Evolutionary conservation across 2,888 invertebrate genomes (phyloP).

Genomic region (Aquatica leii): DNA sequence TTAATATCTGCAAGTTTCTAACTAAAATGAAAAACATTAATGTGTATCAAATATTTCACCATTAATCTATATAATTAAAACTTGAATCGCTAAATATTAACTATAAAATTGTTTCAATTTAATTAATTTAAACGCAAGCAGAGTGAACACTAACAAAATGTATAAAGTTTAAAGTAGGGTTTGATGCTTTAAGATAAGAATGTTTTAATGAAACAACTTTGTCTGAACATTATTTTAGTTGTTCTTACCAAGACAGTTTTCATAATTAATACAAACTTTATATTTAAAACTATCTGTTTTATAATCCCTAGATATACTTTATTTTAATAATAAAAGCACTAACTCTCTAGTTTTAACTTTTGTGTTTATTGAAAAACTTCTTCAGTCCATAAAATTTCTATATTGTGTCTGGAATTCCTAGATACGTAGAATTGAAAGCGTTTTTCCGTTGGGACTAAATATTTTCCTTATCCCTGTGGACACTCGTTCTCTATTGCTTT

Average conservation of each 20-base stretch:
- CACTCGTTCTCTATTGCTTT: constrained; percentile 55
- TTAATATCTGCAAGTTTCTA: no score
- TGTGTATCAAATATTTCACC: no score
- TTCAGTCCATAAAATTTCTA: constrained; percentile 55
- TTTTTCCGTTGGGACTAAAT: constrained; percentile 53
- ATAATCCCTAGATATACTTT: constrained; percentile 13
- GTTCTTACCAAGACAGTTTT: constrained; percentile 22
- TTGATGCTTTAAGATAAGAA: constrained; percentile 25
- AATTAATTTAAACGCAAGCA: no score
- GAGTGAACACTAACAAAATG: no score
- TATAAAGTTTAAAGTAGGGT: no score
- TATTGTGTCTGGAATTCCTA: constrained; percentile 53
- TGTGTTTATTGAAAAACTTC: constrained; percentile 51
- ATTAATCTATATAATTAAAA: no score
- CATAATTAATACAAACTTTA: constrained; percentile 21
- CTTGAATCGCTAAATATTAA: no score
- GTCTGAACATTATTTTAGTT: constrained; percentile 22
- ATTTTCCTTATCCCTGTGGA: constrained; percentile 56
- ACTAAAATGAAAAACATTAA: no score
- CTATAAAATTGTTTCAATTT: no score
- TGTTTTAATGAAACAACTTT: constrained; percentile 27
- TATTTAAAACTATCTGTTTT: constrained; percentile 29
- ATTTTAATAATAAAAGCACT: constrained; percentile 34
- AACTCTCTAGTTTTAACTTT: constrained; percentile 31
- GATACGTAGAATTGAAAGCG: constrained; percentile 56